Evolutionary conservation across 2,113 vertebrate genomes (phyloP), one percentile per base, ranked within the genome.

Genomic region (Artemisiospiza belli): DNA sequence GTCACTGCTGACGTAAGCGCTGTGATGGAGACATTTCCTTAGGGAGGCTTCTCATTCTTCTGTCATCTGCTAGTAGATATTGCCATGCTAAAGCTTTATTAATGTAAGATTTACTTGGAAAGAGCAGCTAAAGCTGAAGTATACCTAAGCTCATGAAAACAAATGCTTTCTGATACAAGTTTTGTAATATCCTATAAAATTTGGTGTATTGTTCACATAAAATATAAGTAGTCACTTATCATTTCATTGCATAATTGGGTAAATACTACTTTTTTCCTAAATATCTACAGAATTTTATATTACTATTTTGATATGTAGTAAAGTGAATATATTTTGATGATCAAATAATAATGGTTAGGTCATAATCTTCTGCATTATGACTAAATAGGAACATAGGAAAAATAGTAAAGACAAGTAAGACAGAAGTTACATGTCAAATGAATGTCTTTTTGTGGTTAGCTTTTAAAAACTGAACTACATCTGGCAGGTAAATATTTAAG

Each of bases 41-140:
- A 39, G 59, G 10, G 33, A 20, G 25, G 8, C 14, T 55, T 89
- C 44, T 86, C 14, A 25, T 83, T 67, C 35, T 81, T 89, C 73
- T 66, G 5, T 72, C 5, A 0, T 43, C 35, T 61, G 1, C 5
- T 8, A 3, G 5, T 31, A 51, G 33, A 39, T 55, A 69, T 4
- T 55, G 17, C 28, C 68, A 31, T 51, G 33, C 23, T 83, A 39
- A 68, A 76, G 4, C 9, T 80, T 76, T 83, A 39, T 24, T 61
- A 51, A 41, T 37, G 11, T 13, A 51, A 68, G 33, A 21, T 63
- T 44, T 72, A 49, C 12, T 27, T 55, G 43, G 28, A 69, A 92
- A 63, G 9, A 35, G 13, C 61, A 39, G 13, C 33, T 76, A 68
- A 89, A 70, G 37, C 43, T 46, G 54, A 54, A 17, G 2, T 64